Conservation (phyloP, 64 coral and sea anemone genomes). For the Trachythela sp. region DNA sequence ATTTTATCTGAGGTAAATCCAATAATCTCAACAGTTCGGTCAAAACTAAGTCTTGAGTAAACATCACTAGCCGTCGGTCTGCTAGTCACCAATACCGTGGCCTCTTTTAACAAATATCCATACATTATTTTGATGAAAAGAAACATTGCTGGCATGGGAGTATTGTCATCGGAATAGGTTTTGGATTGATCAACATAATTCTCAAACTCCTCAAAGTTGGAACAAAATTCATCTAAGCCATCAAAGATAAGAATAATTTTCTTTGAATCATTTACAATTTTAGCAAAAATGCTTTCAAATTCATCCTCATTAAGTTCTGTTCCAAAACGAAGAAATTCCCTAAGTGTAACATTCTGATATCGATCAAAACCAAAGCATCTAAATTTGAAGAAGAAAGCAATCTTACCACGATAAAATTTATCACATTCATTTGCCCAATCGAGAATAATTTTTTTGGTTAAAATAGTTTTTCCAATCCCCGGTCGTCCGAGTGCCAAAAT, state of each 20-base stretch:
- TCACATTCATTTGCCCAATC: not conserved
- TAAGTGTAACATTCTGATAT: not conserved
- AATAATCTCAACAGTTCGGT: not conserved
- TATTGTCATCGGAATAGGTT: too few relatives aligned
- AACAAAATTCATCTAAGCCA: not conserved
- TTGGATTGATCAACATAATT: too few relatives aligned
- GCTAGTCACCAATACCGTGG: not conserved
- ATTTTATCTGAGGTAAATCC: not conserved
- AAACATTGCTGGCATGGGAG: not conserved
- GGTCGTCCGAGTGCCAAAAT: slow-evolving; percentile 17
- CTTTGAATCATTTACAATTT: not conserved
- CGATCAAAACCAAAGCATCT: not conserved
- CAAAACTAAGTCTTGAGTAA: not conserved
- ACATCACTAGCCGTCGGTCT: not conserved
- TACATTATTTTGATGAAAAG: not conserved
- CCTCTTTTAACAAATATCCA: not conserved
- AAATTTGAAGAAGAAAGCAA: not conserved
- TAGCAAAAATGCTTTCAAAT: not conserved
- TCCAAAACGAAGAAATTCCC: not conserved
- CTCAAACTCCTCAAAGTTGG: not conserved
- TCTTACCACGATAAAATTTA: not conserved
- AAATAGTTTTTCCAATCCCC: not conserved
- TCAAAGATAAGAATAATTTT: not conserved
- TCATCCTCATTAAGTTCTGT: not conserved
- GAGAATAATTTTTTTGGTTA: not conserved